Base-by-base conservation (phyloP, 2,797 vertebrate species). In the Cephalopachus bancanus region DNA sequence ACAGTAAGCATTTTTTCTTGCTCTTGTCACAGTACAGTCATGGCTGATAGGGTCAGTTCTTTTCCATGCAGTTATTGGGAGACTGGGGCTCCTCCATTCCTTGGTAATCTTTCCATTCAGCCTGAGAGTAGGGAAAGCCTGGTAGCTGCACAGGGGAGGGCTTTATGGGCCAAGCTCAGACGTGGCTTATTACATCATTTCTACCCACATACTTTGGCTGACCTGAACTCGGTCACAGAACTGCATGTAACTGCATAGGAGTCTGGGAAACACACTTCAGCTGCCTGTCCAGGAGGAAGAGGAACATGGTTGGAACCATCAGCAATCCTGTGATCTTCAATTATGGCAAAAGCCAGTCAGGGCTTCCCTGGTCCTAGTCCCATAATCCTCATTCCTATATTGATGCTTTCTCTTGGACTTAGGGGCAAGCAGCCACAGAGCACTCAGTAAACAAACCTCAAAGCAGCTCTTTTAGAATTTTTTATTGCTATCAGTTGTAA, bases 241-340 rank as follows among this genome's bases (percentile, higher is more conserved):
- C 33, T 65, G 15, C 51, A 53, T 28, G 57, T 94, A 83, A 64
- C 1, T 10, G 26, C 24, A n/a, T 22, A 7, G 33, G 16, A 93
- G 24, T 44, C 72, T 8, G 33, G 71, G 37, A 83, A 88, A 69
- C 84, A 28, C 53, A 75, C 10, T 71, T 72, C 30, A 72, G 10
- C 67, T 80, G 4, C 83, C 79, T 94, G 14, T 60, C 17, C 17
- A 78, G 74, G 89, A 87, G 26, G 49, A 84, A 76, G 74, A 86
- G 37, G 53, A 76, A 76, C 89, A 51, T 30, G 7, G 6, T 79
- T 83, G 49, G 15, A 67, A 28, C 44, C 44, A 78, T 74, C 83
- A 91, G 44, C 78, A 30, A 26, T 79, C 37, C 44, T 44, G 44
- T 44, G 44, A 44, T 44, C 44, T 44, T 44, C 44, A 44, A 33